Base-by-base conservation (phyloP, 2,113 vertebrate genomes). In the Centropristis striata region DNA sequence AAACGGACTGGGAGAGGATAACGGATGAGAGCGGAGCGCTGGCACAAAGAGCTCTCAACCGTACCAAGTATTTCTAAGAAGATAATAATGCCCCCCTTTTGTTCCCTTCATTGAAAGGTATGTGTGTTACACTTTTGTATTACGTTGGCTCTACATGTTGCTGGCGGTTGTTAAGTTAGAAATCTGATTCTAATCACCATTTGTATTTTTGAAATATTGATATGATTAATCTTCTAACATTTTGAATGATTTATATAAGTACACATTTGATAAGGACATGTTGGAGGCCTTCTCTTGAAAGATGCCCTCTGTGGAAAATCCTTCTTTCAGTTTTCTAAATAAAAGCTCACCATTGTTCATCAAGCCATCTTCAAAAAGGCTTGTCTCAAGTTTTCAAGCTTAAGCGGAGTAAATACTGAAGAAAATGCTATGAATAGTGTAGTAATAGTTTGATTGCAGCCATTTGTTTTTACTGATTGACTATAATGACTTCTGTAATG, bases 1-100 rank as follows among this genome's bases (percentile, higher is more conserved):
- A 99, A 83, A 99, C 98, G 0, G 98, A 99, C 71, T 99, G 98
- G 98, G 98, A 99, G 91, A 98, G 97, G 94, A 99, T 99, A 93
- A 99, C 98, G 32, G 98, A 99, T 75, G 98, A 99, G 95, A 99
- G 96, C 21, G 98, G 98, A 50, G 95, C 97, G 87, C 95, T 99
- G 89, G 98, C 98, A 28, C 97, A 98, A 90, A 96, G 95, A 96
- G 98, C 98, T 91, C 97, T 99, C 81, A 99, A 99, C 93, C 98
- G 98, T 78, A 99, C 98, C 86, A 99, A 99, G 93, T 99, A 99
- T 94, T 99, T 99, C 92, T 99, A 96, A 97, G 90, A 94, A 91
- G 92, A 93, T 47, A 15, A 76, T 87, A 23, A 79, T 54, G 9
- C 36, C 36, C 44, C 65, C 42, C 4, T 47, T 68, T 78, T 81